phyloP scores from a whole-genome alignment of 2,888 invertebrate genomes.

The Pyralis farinalis region DNA sequence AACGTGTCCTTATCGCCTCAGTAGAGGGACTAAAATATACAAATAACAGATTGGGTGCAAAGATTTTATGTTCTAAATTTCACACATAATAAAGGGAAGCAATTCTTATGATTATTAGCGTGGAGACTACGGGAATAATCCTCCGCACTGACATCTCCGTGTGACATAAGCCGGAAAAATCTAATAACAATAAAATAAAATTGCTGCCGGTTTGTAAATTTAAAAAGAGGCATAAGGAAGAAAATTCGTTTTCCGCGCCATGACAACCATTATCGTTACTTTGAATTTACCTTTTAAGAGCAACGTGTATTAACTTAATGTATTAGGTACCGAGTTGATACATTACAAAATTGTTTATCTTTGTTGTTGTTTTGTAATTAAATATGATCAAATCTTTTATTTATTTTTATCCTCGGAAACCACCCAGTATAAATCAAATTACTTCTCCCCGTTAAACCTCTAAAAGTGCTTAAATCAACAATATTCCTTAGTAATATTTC shows the following conservation, averaged over 20 bases:
- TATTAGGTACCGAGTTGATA: slow-evolving; percentile 7
- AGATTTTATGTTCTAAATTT: slow-evolving; percentile 72
- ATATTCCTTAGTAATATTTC: slow-evolving; percentile 71
- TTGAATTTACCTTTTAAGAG: slow-evolving; percentile 65
- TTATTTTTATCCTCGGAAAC: slow-evolving; percentile 17
- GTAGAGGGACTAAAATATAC: slow-evolving; percentile 32
- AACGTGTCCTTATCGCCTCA: slow-evolving; percentile 41
- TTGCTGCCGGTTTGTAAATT: slow-evolving; percentile 78
- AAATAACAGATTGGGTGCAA: slow-evolving; percentile 31
- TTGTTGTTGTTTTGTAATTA: background rate
- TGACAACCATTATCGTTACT: slow-evolving; percentile 76
- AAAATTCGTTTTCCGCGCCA: slow-evolving; percentile 72
- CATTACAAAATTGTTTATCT: background rate
- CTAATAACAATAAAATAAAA: slow-evolving; percentile 81
- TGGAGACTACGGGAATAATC: slow-evolving; percentile 77
- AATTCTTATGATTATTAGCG: slow-evolving; percentile 80
- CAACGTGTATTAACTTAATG: slow-evolving; percentile 8
- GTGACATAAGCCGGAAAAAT: slow-evolving; percentile 80
- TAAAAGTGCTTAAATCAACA: slow-evolving; percentile 62
- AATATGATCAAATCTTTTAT: slow-evolving; percentile 5
- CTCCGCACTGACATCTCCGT: slow-evolving; percentile 66
- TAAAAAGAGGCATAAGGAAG: slow-evolving; percentile 69
- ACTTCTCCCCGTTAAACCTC: slow-evolving; percentile 27
- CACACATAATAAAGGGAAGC: slow-evolving; percentile 79
- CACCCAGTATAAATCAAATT: slow-evolving; percentile 23